Conservation (phyloP, 2,797 vertebrate species). For the Falco naumanni region DNA sequence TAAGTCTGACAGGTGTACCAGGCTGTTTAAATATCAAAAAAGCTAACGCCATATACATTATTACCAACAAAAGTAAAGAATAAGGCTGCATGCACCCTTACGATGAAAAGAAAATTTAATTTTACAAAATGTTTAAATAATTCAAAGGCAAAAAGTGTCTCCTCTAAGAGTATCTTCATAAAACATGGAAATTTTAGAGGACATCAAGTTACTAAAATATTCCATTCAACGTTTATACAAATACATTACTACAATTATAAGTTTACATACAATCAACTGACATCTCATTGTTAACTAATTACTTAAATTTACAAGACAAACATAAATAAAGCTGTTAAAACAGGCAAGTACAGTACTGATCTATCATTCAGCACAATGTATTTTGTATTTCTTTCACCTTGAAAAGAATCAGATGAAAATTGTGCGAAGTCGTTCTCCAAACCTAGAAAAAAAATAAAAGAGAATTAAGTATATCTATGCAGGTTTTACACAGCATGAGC, state of each 20-base stretch:
- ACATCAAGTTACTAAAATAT: slow-evolving; percentile 81
- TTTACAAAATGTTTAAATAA: slow-evolving; percentile 75
- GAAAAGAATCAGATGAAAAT: slow-evolving; percentile 73
- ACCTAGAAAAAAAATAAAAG: slow-evolving; percentile 66
- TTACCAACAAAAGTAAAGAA: slow-evolving; percentile 74
- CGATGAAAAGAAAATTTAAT: slow-evolving; percentile 81
- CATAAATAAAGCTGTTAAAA: slow-evolving; percentile 97
- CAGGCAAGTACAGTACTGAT: slow-evolving; percentile 88
- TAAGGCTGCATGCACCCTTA: slow-evolving; percentile 87
- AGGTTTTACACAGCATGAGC: slow-evolving; percentile 63
- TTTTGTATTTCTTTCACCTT: slow-evolving; percentile 68
- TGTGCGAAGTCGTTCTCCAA: slow-evolving; percentile 70
- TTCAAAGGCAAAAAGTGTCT: slow-evolving; percentile 65
- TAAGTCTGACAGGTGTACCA: slow-evolving; percentile 54
- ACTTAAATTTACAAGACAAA: slow-evolving; percentile 87
- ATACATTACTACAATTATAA: slow-evolving; percentile 84
- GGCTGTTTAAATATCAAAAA: slow-evolving; percentile 62
- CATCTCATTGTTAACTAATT: slow-evolving; percentile 77
- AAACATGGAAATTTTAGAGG: slow-evolving; percentile 73
- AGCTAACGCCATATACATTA: slow-evolving; percentile 60
- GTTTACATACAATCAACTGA: slow-evolving; percentile 86
- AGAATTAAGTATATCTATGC: slow-evolving; percentile 69
- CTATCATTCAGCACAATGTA: slow-evolving; percentile 78
- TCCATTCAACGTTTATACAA: slow-evolving; percentile 80
- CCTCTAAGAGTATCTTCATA: slow-evolving; percentile 70